Conservation (phyloP, 2,888 invertebrate genomes). For the Neuroscelio doddi region DNA sequence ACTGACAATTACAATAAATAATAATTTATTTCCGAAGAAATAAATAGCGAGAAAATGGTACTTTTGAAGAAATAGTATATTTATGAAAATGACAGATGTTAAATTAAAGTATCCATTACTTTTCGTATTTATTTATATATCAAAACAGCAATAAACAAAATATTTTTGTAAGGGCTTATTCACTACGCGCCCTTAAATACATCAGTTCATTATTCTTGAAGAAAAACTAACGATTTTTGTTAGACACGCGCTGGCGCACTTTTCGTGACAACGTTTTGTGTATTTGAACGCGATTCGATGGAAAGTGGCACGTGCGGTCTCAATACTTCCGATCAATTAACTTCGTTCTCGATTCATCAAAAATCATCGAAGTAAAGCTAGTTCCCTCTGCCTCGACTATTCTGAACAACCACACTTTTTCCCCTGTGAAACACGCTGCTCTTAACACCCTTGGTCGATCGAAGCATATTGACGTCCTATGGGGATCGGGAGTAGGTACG, state of each 20-base stretch:
- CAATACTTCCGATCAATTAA: slow-evolving; percentile 72
- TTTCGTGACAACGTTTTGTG: slow-evolving; percentile 9
- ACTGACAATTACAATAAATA: too few relatives aligned
- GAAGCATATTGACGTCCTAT: slow-evolving; percentile 66
- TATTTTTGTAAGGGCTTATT: background rate
- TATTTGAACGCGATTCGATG: slow-evolving; percentile 26
- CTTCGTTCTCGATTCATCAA: slow-evolving; percentile 62
- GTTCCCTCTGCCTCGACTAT: slow-evolving; percentile 13
- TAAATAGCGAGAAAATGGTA: too few relatives aligned
- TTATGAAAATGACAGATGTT: background rate
- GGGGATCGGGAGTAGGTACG: slow-evolving; percentile 57
- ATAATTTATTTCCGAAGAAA: too few relatives aligned
- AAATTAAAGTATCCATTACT: too few relatives aligned
- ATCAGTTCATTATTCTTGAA: background rate
- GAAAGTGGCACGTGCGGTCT: slow-evolving; percentile 68
- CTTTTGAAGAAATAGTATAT: background rate
- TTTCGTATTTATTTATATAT: too few relatives aligned
- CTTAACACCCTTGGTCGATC: slow-evolving; percentile 58
- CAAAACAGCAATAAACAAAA: too few relatives aligned
- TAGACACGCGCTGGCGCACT: slow-evolving; percentile 8
- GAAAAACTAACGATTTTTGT: slow-evolving; percentile 9
- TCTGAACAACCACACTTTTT: slow-evolving; percentile 28
- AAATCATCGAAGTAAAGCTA: slow-evolving; percentile 32
- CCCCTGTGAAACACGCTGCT: slow-evolving; percentile 46
- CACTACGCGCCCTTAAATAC: background rate